phyloP scores from a whole-genome alignment of 2,797 vertebrate genomes.

The Strix occidentalis region DNA sequence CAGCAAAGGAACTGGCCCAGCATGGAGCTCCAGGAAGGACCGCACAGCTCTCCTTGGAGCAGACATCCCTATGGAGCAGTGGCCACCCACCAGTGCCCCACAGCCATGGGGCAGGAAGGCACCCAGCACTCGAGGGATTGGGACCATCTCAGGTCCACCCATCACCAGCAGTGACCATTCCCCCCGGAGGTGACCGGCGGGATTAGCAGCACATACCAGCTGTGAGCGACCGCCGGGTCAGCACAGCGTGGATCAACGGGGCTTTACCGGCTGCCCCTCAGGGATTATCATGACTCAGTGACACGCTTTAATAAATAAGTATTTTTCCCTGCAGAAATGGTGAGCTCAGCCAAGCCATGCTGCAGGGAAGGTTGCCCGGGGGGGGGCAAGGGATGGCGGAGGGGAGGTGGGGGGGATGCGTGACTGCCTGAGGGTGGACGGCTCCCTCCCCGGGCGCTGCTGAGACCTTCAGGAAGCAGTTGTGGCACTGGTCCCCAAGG shows the following conservation, averaged over 20 bases:
- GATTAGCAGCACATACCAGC: not conserved
- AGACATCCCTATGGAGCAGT: not conserved
- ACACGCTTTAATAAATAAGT: not conserved
- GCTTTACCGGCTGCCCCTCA: not conserved
- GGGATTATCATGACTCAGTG: not conserved
- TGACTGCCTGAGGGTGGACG: not conserved
- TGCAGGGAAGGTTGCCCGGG: accelerated
- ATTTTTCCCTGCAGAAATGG: not conserved
- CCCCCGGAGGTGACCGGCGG: not conserved
- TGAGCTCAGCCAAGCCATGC: not conserved
- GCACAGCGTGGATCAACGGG: accelerated
- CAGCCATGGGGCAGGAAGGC: not conserved
- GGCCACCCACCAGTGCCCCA: not conserved
- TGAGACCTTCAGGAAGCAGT: accelerated
- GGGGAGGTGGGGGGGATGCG: not conserved
- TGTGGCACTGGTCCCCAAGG: not conserved
- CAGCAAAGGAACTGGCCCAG: not conserved
- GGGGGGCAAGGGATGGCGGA: too few relatives aligned
- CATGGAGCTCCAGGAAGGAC: not conserved
- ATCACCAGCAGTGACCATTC: accelerated
- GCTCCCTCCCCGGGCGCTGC: accelerated
- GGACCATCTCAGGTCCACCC: not conserved
- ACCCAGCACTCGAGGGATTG: accelerated
- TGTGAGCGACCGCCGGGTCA: accelerated
- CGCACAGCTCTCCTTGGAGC: not conserved